Base-by-base conservation (phyloP, 2,113 vertebrate genomes). In the Anguilla japonica region DNA sequence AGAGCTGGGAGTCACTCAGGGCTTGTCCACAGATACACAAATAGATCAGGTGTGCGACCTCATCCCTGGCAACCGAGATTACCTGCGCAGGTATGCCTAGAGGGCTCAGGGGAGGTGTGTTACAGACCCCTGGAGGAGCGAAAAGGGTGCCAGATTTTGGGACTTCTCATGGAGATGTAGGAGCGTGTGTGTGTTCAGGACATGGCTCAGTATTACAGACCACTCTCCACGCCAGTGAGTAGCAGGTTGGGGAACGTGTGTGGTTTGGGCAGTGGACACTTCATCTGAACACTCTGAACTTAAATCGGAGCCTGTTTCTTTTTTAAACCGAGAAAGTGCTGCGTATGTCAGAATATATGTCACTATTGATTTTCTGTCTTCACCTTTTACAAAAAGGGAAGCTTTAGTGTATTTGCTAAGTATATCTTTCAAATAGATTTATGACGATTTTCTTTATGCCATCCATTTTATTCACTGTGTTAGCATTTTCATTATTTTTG, bases 11-110 rank as follows among this genome's bases (percentile, higher is more conserved):
- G 86, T 87, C 83, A 87, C 9, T 87, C 71, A 29, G 81, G 83
- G 84, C 86, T 90, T 41, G 75, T 78, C 87, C 13, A 5, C 16
- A 87, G 84, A 34, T 75, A 34, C 71, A 56, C 60, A 67, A 53
- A 88, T 88, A 79, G 53, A 4, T 39, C 67, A 40, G 83, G 81
- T 91, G 87, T 89, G 26, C 53, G 46, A 20, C 18, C 53, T 84
- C 41, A 53, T 90, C 78, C 90, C 89, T 92, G 89, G 92, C 90
- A 94, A 94, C 94, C 15, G 13, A 0, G 1, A 41, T 46, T 89
- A 29, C 85, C 85, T 83, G 75, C 83, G 87, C 67, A 75, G 79
- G 53, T 26, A 16, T 40, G 6, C 43, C 78, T 34, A 53, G 87
- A 13, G 80, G 78, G 6, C 57, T 60, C 50, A 53, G 84, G 18